These are phyloP conservation scores for Dasysyrphus albostriatus DNA, from an alignment of 2,888 invertebrate species.

Conservation along the genomic window DNA sequence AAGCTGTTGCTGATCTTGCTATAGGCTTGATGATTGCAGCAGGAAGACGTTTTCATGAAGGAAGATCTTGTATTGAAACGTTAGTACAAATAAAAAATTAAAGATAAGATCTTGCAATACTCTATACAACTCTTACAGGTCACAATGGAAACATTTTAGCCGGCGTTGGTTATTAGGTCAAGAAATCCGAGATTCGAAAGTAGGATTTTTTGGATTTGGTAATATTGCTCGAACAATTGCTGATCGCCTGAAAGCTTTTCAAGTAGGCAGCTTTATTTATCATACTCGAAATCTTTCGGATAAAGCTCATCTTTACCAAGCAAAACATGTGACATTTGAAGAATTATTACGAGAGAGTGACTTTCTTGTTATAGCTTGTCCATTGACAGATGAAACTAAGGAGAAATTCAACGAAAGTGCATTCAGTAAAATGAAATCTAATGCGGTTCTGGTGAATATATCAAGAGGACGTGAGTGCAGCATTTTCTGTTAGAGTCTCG, in stretches of 20 bases:
- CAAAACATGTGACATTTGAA: slow-evolving; percentile 89
- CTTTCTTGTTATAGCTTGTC: slow-evolving; percentile 92
- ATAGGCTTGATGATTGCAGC: slow-evolving; percentile 91
- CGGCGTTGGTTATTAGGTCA: slow-evolving; percentile 89
- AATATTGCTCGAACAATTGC: slow-evolving; percentile 93
- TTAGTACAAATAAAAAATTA: slow-evolving; percentile 51
- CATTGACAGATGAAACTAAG: slow-evolving; percentile 91
- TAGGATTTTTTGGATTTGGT: slow-evolving; percentile 94
- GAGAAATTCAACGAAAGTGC: slow-evolving; percentile 90
- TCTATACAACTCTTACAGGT: background rate
- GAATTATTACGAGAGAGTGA: slow-evolving; percentile 90
- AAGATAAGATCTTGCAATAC: background rate
- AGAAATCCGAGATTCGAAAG: slow-evolving; percentile 90
- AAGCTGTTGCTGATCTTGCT: slow-evolving; percentile 93
- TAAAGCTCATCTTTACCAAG: slow-evolving; percentile 87
- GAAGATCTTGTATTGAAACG: slow-evolving; percentile 86
- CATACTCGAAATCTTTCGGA: slow-evolving; percentile 87
- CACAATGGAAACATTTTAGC: background rate
- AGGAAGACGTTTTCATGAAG: slow-evolving; percentile 91
- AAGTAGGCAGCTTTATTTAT: slow-evolving; percentile 90
- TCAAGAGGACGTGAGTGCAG: slow-evolving; percentile 87
- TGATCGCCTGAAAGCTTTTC: slow-evolving; percentile 90
- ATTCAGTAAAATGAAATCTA: slow-evolving; percentile 94
- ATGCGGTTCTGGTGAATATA: slow-evolving; percentile 94
- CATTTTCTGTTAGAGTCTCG: background rate